Conservation (phyloP, 2,888 invertebrate species). For the Quadriops clusia region DNA sequence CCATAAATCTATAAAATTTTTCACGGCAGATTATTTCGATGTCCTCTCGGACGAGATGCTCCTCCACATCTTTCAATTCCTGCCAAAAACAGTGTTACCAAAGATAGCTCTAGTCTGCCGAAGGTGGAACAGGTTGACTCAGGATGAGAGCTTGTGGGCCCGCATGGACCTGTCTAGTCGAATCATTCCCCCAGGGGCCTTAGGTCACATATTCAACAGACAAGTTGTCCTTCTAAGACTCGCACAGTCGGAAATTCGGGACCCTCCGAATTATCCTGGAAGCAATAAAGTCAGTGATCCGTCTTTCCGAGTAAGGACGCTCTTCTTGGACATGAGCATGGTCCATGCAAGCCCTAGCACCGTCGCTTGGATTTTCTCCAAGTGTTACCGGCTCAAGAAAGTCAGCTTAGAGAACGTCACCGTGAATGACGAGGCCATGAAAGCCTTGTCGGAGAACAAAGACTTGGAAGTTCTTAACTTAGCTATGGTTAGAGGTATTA, state of each 20-base stretch:
- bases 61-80: conserved; percentile 67
- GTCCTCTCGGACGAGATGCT: conserved; percentile 78
- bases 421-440: conserved; percentile 52
- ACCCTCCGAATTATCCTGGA: conserved; percentile 41
- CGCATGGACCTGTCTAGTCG: conserved; percentile 68
- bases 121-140: conserved; percentile 66
- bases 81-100: conserved; percentile 65
- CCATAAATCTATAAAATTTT: too few relatives aligned
- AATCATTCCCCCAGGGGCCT: conserved; percentile 51
- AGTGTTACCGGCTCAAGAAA: conserved; percentile 63
- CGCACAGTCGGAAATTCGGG: conserved; percentile 56
- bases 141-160: conserved; percentile 80
- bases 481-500: conserved; percentile 67
- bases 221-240: conserved; percentile 69
- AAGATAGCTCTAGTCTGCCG: conserved; percentile 63
- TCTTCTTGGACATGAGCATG: conserved; percentile 81
- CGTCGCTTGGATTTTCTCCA: conserved; percentile 46
- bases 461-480: conserved; percentile 72
- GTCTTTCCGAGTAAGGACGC: conserved; percentile 50
- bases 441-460: conserved; percentile 52
- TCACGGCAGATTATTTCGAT: conserved; percentile 59
- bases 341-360: conserved; percentile 48
- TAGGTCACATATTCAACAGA: conserved; percentile 63
- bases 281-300: conserved; percentile 32
- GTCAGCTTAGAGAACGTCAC: conserved; percentile 72